A percentile compares a stretch with the other conserved stretches of the same genome.
Conservation (phyloP, 2,888 invertebrate genomes). For the Hymenopus coronatus region DNA sequence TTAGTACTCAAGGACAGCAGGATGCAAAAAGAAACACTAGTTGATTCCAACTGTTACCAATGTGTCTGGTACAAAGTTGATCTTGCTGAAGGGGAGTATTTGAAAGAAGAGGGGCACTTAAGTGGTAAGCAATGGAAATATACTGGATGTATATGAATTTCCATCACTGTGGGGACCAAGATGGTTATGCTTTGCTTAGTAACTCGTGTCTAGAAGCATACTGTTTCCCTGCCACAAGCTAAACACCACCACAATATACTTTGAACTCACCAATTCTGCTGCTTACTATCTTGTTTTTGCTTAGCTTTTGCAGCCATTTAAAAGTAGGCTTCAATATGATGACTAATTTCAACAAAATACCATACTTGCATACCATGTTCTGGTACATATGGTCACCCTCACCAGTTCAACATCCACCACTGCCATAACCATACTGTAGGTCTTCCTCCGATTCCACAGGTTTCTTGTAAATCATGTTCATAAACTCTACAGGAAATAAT, state of each 20-base stretch:
- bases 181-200: too few relatives aligned
- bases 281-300: not conserved
- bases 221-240: not conserved
- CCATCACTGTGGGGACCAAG: not conserved
- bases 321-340: not conserved
- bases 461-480: constrained; percentile 6
- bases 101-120: too few relatives aligned
- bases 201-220: not conserved
- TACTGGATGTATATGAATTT: not conserved
- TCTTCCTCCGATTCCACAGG: not conserved
- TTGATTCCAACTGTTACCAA: too few relatives aligned
- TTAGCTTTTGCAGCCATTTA: not conserved
- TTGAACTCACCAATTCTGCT: not conserved
- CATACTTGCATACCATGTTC: not conserved
- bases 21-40: too few relatives aligned
- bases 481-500: not conserved
- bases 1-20: too few relatives aligned
- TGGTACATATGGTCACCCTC: not conserved
- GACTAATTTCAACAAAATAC: not conserved
- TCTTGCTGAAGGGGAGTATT: too few relatives aligned
- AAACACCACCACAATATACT: not conserved
- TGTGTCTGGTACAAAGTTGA: too few relatives aligned
- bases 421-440: not conserved
- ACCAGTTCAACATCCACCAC: not conserved
- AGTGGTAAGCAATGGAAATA: too few relatives aligned